Conservation (phyloP, 1,140 invertebrate species). For the Monomorium pharaonis region DNA sequence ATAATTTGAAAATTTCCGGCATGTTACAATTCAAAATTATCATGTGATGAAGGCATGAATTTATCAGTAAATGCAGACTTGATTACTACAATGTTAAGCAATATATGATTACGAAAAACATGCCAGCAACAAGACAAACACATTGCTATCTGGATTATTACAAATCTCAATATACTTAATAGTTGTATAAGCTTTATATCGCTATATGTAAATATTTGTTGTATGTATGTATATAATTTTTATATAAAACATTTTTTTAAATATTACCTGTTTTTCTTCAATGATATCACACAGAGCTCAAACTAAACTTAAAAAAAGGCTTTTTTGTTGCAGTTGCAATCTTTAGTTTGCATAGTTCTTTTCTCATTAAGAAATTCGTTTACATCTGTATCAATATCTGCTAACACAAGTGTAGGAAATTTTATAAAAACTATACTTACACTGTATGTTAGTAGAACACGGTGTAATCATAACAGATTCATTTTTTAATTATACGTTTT, state of each 20-base stretch:
- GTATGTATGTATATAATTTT: neutral
- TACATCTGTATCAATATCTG: no score
- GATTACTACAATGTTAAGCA: no score
- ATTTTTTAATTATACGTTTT: slow-evolving; percentile 74
- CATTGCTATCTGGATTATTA: neutral
- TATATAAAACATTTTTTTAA: neutral
- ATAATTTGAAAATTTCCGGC: no score
- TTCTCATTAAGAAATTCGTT: neutral
- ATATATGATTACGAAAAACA: no score
- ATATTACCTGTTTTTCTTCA: neutral
- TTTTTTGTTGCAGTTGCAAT: no score
- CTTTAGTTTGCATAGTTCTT: neutral
- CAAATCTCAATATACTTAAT: neutral
- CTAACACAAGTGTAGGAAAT: no score
- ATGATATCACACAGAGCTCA: neutral
- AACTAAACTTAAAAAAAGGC: no score
- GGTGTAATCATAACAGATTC: slow-evolving; percentile 3
- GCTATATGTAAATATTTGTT: neutral
- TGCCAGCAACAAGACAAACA: no score
- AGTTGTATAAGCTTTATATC: neutral
- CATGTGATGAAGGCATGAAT: no score
- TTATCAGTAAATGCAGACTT: neutral
- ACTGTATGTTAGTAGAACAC: neutral
- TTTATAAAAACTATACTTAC: neutral
- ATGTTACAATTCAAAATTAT: no score